Evolutionary conservation across 2,113 vertebrate genomes (phyloP).

Genomic region (Gallinago jamesoni): DNA sequence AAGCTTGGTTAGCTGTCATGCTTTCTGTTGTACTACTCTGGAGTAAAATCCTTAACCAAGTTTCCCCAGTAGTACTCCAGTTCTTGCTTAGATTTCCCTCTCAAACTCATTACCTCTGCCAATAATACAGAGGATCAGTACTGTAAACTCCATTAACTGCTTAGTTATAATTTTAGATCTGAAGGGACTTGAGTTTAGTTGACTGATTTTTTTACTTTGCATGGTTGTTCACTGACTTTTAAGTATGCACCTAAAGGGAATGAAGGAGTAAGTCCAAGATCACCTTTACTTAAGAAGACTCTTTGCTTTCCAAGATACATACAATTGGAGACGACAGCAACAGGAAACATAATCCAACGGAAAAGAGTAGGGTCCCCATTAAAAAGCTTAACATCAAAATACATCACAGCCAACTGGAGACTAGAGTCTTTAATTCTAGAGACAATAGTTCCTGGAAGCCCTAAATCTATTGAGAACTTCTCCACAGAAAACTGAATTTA

Average conservation of each 20-base stretch:
- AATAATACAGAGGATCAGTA: not conserved
- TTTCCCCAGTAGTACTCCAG: not conserved
- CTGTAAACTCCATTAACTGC: not conserved
- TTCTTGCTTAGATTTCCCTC: not conserved
- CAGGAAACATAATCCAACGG: slow-evolving; percentile 31
- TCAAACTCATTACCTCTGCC: not conserved
- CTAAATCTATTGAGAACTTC: not conserved
- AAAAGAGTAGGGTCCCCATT: slow-evolving; percentile 37
- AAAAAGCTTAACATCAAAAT: slow-evolving; percentile 31
- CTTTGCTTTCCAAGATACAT: slow-evolving; percentile 3
- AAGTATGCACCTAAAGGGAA: not conserved
- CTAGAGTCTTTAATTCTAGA: not conserved
- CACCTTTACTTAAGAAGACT: slow-evolving; percentile 31
- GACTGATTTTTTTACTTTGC: not conserved
- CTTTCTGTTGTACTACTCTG: not conserved
- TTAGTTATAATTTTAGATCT: not conserved
- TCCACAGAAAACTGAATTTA: not conserved
- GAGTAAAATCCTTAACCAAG: not conserved
- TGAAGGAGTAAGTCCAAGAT: not conserved
- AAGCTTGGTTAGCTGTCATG: not conserved
- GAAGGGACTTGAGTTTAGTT: not conserved
- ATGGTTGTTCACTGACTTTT: not conserved
- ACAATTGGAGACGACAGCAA: slow-evolving; percentile 22
- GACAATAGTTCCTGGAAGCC: not conserved
- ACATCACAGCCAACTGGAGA: not conserved